A percentile compares a stretch with the other conserved stretches of the same genome.
phyloP scores from a whole-genome alignment of 2,797 vertebrate species.

The Sarcoramphus papa region DNA sequence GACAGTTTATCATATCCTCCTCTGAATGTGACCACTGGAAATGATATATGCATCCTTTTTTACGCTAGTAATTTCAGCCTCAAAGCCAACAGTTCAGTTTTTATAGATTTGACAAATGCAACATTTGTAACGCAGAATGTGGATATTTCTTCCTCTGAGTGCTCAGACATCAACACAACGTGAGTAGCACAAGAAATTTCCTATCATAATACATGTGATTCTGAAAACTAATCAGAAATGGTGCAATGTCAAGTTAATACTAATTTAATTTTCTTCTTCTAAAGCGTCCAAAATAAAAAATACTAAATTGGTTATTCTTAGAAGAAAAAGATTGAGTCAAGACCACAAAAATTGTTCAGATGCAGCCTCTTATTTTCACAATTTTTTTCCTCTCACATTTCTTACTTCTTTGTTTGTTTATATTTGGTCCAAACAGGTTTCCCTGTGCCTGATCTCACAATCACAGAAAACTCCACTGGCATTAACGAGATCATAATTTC shows the following conservation, averaged over 20 bases:
- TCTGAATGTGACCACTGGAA: slow-evolving; percentile 64
- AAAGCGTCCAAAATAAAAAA: background rate
- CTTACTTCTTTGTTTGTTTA: background rate
- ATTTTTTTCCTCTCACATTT: background rate
- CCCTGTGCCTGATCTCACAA: background rate
- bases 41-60: slow-evolving; percentile 64
- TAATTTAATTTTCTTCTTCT: background rate
- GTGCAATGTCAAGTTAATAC: background rate
- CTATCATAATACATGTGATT: background rate
- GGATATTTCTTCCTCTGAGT: slow-evolving; percentile 44
- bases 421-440: background rate
- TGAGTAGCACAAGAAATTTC: slow-evolving; percentile 48
- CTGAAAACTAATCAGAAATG: background rate
- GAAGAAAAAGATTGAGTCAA: background rate
- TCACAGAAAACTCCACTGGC: background rate
- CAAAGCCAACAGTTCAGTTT: background rate
- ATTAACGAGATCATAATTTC: background rate
- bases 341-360: background rate
- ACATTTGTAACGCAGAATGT: slow-evolving; percentile 60
- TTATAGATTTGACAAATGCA: slow-evolving; percentile 61
- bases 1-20: slow-evolving; percentile 37
- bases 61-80: slow-evolving; percentile 62
- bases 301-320: background rate
- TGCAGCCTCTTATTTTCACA: background rate
- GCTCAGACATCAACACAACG: slow-evolving; percentile 62